Conservation (phyloP, 2,113 vertebrate species). For the Apus apus region DNA sequence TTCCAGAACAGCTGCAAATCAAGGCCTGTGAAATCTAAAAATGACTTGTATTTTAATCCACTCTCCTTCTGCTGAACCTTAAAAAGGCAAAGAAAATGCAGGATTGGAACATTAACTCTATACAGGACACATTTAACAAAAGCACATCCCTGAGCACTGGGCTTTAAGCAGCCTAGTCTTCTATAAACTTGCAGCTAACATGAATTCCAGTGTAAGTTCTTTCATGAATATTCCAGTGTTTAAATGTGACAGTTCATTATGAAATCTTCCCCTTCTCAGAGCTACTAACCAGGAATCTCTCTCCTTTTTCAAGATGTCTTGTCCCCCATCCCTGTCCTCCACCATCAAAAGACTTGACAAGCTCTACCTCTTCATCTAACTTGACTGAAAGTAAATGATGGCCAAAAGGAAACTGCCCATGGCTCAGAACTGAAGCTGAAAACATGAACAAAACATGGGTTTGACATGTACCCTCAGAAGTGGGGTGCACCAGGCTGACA, state of each 20-base stretch:
- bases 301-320: not conserved
- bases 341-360: not conserved
- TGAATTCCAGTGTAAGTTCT: not conserved
- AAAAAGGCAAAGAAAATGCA: constrained; percentile 33
- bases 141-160: not conserved
- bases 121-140: not conserved
- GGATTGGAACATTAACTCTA: constrained; percentile 9
- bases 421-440: not conserved
- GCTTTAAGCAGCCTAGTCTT: not conserved
- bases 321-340: not conserved
- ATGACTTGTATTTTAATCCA: constrained; percentile 87
- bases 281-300: not conserved
- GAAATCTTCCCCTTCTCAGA: not conserved
- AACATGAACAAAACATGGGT: not conserved
- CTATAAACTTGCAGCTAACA: not conserved
- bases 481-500: not conserved
- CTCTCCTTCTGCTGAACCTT: constrained; percentile 86
- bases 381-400: not conserved
- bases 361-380: not conserved
- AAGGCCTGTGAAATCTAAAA: constrained; percentile 90
- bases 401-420: not conserved
- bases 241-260: not conserved
- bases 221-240: not conserved
- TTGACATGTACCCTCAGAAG: not conserved
- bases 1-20: constrained; percentile 91